Base-by-base conservation (phyloP, 2,888 invertebrate species). In the Choreutis nemorana region DNA sequence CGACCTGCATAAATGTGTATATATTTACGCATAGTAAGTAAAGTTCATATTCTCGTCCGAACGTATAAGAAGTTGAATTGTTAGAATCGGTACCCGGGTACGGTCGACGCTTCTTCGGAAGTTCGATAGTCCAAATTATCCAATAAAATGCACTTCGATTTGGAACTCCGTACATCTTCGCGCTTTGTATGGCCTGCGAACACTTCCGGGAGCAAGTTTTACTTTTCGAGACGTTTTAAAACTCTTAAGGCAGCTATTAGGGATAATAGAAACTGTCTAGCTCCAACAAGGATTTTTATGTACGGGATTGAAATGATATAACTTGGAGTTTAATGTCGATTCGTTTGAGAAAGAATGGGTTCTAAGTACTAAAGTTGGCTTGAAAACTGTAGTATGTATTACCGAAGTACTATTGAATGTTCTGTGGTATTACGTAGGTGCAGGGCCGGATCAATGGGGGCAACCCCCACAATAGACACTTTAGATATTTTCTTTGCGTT, bases 231-330 rank as follows among this genome's bases (percentile, higher is more conserved):
- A 66, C 64, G 61, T 71, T 77, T 73, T 73, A 72, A 73, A 77
- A 75, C 72, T 75, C 68, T 70, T 58, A 67, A 65, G 60, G 62
- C 62, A 55, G 62, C 72, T 68, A 73, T 75, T 73, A 73, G 61
- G 68, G 73, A 75, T 75, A 77, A 77, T 70, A 66, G 73, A 66
- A 75, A 70, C 55, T 58, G 67, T 70, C 66, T 67, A 60, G 66
- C 52, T 60, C 45, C 49, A 55, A 61, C 64, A 61, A 65, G 62
- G 63, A 63, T 60, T 65, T 66, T 73, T 68, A 72, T 73, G 61
- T 67, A 52, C 50, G 54, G 53, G 47, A 47, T 49, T 47, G 54
- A 57, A 72, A 72, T 68, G 64, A 68, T 71, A 67, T 48, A 72
- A 77, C 58, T 73, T 72, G 52, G 59, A 63, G 53, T 65, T 67